Conservation (phyloP, 53 echinoderm and acorn worm species). For the Paelopatides confundens region DNA sequence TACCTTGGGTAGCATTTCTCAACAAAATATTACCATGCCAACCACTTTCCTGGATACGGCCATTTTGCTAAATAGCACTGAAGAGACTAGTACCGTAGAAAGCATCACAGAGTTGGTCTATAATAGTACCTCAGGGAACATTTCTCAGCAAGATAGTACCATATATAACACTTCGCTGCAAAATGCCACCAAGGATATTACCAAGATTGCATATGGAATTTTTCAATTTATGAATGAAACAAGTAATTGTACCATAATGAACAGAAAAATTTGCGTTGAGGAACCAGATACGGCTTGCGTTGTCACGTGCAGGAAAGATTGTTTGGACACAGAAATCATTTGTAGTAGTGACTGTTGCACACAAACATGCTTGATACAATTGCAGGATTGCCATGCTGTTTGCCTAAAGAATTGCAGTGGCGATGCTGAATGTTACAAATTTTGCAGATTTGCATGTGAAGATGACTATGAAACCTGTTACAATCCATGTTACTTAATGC, state of each 20-base stretch:
- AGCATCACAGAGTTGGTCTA: too few relatives aligned
- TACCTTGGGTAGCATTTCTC: too few relatives aligned
- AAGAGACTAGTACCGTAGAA: too few relatives aligned
- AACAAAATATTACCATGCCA: too few relatives aligned
- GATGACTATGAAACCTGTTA: background rate
- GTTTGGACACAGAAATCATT: background rate
- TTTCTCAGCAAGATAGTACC: too few relatives aligned
- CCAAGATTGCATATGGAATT: background rate
- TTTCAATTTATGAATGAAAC: background rate
- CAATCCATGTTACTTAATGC: background rate
- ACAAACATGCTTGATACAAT: background rate
- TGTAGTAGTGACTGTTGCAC: slow-evolving; percentile 19
- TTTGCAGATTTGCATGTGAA: slow-evolving; percentile 6
- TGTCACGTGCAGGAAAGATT: background rate
- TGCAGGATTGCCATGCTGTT: background rate
- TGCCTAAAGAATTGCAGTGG: background rate
- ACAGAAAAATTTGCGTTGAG: background rate
- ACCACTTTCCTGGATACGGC: too few relatives aligned
- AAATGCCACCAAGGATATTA: background rate
- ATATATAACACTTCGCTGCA: background rate
- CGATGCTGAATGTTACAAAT: background rate
- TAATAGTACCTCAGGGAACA: too few relatives aligned
- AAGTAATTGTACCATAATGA: background rate
- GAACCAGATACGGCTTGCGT: background rate
- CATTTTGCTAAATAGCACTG: too few relatives aligned